Base-by-base conservation (phyloP, 1,140 invertebrate genomes). In the Rhagoletis pomonella region DNA sequence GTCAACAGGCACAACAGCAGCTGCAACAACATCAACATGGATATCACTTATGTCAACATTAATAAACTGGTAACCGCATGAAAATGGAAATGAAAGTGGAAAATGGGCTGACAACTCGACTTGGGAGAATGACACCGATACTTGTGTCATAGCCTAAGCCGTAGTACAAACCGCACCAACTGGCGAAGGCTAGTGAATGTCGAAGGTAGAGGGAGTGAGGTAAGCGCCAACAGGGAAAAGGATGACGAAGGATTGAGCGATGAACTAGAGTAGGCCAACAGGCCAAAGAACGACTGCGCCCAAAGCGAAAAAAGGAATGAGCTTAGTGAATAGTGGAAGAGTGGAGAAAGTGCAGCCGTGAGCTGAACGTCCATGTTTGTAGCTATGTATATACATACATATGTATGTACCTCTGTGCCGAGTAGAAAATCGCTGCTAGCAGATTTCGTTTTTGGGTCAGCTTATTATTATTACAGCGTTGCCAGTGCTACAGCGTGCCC, bases 1-100 rank as follows among this genome's bases (percentile, higher is more conserved):
- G 73, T 81, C 73, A 81, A 81, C 73, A 81, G 73, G 73, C 44
- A 81, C 44, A 81, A 81, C 67, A 69, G 42, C 14, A 44, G 14
- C 47, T 19, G 19, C 73, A 81, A 81, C 73, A 55, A 81, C 47
- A 81, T 73, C 39, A 73, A 73, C 69, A 73, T 73, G 44, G 69
- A 81, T 81, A 17, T 81, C 73, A 50, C 73, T 81, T 81, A 55
- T 81, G 73, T 81, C 73, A 81, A 81, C 73, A 81, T 81, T 81
- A 81, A 81, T 81, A 81, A 81, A 81, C 47, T 81, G 73, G 73
- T 47, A 81, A 81, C 73, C 73, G 47, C 73, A 81, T 55, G 73
- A 10, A 81, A 81, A 81, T 81, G 73, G 73, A 81, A 81, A 81
- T 81, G 73, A 81, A 81, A 81, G 73, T 50, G 73, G 2, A 81